Percentiles rank a stretch among this genome's conserved stretches.
Conservation (phyloP, 2,888 invertebrate species). For the Erpobdella octoculata region DNA sequence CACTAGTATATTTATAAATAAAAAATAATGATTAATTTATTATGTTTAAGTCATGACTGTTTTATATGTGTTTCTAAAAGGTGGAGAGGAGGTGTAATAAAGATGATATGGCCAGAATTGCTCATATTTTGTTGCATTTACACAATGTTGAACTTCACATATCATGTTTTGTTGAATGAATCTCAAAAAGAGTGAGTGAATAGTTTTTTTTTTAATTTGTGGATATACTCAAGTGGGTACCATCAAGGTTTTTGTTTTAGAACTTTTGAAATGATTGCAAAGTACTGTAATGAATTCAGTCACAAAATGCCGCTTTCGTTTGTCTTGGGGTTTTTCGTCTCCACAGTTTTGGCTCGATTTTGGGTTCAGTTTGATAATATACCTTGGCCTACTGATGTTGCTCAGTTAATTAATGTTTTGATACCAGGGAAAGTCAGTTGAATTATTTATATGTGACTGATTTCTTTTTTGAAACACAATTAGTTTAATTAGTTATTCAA, state of each 20-base stretch:
- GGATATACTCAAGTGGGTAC: neutral
- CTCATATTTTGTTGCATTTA: constrained; percentile 70
- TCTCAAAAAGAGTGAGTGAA: constrained; percentile 64
- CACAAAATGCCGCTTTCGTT: constrained; percentile 83
- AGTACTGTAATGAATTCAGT: constrained; percentile 76
- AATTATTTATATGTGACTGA: neutral
- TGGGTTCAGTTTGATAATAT: constrained; percentile 7
- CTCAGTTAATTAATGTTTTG: neutral
- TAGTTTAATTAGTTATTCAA: neutral
- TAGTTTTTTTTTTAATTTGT: neutral
- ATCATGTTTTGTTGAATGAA: constrained; percentile 65
- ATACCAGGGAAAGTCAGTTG: constrained; percentile 7
- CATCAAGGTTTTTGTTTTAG: constrained; percentile 22
- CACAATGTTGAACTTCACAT: constrained; percentile 69
- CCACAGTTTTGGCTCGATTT: neutral
- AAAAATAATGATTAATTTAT: no score
- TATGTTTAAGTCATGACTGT: neutral
- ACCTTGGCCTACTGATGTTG: constrained; percentile 9
- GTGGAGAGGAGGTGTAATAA: constrained; percentile 91
- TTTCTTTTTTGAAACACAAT: neutral
- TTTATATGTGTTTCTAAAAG: constrained; percentile 55
- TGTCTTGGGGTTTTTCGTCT: constrained; percentile 61
- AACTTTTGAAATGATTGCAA: constrained; percentile 70
- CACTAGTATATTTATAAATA: no score
- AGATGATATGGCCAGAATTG: constrained; percentile 82